These are phyloP conservation scores for Yponomeuta plumbellus DNA, from an alignment of 2,888 invertebrate genomes.

Conservation along the genomic window DNA sequence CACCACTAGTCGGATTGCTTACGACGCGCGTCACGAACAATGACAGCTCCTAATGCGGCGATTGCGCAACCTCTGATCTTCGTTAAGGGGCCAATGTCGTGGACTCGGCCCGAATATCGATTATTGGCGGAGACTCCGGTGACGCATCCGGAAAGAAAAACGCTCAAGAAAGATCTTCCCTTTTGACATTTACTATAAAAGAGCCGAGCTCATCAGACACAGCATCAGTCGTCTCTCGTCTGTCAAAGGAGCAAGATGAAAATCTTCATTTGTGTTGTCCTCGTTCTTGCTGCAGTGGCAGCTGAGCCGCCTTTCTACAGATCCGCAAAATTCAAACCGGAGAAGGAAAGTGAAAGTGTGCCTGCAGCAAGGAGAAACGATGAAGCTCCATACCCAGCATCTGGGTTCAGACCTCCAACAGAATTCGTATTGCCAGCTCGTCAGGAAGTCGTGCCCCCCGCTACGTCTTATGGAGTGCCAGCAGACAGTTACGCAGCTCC, in stretches of 20 bases:
- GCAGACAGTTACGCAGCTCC: conserved; percentile 63
- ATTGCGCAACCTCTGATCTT: conserved; percentile 63
- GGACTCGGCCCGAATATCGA: conserved; percentile 63
- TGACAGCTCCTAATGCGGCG: conserved; percentile 61
- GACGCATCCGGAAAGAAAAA: conserved; percentile 67
- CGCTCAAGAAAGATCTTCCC: conserved; percentile 33
- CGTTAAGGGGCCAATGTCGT: conserved; percentile 68
- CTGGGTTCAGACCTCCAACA: conserved; percentile 53
- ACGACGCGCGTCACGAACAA: conserved; percentile 46
- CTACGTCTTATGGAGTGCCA: conserved; percentile 57
- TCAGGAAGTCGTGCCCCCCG: conserved; percentile 48
- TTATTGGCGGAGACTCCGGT: conserved; percentile 40
- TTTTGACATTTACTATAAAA: conserved; percentile 52
- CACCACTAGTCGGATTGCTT: conserved; percentile 33
- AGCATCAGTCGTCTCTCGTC: conserved; percentile 62
- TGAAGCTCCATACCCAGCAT: conserved; percentile 55
- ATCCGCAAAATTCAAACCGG: conserved; percentile 33
- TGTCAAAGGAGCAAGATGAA: conserved; percentile 54
- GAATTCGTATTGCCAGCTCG: conserved; percentile 58
- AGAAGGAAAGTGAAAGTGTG: conserved; percentile 30
- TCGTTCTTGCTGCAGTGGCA: conserved; percentile 47
- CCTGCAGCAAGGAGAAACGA: conserved; percentile 30
- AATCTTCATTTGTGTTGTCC: conserved; percentile 45
- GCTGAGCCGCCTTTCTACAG: conserved; percentile 59
- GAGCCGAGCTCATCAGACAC: conserved; percentile 31